A percentile compares a stretch with the other conserved stretches of the same genome.
Evolutionary conservation across 2,888 invertebrate species (phyloP).

Genomic region (Aphidius colemani): DNA sequence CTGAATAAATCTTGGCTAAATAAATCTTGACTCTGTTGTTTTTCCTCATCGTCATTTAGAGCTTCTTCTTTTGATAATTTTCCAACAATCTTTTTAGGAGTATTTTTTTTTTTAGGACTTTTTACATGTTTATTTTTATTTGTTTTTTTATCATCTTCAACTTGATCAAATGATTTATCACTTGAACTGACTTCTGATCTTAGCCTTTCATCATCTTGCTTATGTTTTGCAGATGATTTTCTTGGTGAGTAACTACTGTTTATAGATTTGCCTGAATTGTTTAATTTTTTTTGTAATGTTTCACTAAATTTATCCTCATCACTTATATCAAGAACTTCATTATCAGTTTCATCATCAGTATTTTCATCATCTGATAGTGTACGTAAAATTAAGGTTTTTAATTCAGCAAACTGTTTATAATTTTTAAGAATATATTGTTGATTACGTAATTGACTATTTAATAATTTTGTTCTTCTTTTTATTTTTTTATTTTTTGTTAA

Average conservation of each 20-base stretch:
- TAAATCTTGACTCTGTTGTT: neutral
- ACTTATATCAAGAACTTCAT: neutral
- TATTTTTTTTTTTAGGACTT: neutral
- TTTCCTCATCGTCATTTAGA: neutral
- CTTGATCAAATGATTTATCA: no score
- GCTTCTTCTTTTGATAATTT: no score
- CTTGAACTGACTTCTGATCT: no score
- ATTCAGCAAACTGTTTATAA: conserved; percentile 35
- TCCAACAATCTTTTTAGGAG: neutral
- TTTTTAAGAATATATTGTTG: conserved; percentile 15
- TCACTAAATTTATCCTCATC: neutral
- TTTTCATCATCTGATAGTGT: conserved; percentile 32
- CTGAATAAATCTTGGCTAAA: conserved; percentile 14
- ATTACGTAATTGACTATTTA: conserved; percentile 34
- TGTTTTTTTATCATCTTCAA: no score
- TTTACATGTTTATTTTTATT: neutral
- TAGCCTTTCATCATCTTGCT: neutral
- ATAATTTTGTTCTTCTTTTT: conserved; percentile 31
- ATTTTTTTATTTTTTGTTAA: conserved; percentile 29
- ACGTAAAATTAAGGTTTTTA: conserved; percentile 34
- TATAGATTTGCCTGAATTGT: neutral
- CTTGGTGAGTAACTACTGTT: neutral
- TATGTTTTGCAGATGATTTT: neutral
- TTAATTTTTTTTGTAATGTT: no score
- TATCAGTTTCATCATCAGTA: conserved; percentile 26